Percentiles rank a stretch among this genome's conserved stretches.
Conservation (phyloP, 2,797 vertebrate genomes). For the Danio kyathit region DNA sequence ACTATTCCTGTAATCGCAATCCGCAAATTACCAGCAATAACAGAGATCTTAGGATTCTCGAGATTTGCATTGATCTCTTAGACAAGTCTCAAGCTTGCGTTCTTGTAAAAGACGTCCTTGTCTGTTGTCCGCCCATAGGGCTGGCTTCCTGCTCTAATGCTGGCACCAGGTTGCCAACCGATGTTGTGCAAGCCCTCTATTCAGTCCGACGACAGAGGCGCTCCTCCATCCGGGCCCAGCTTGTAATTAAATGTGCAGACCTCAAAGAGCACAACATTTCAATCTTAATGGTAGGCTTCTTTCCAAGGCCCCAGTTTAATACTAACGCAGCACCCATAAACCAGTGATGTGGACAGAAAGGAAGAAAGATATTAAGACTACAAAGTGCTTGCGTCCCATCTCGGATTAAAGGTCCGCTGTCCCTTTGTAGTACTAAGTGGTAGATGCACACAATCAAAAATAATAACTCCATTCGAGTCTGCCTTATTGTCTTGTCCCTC, state of each 20-base stretch:
- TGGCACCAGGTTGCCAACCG: conserved; percentile 75
- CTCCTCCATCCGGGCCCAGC: conserved; percentile 68
- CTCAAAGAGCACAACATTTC: conserved; percentile 78
- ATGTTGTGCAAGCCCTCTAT: conserved; percentile 72
- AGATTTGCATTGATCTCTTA: conserved; percentile 11
- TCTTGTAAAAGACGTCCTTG: conserved; percentile 25
- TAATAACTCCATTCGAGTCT: conserved; percentile 76
- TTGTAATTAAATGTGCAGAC: conserved; percentile 79
- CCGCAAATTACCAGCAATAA: neutral
- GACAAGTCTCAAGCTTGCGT: conserved; percentile 7
- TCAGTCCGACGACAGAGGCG: conserved; percentile 73
- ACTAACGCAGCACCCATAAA: conserved; percentile 73
- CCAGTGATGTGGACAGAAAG: conserved; percentile 76
- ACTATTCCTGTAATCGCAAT: neutral
- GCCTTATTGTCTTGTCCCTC: conserved; percentile 72
- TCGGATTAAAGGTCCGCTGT: conserved; percentile 77
- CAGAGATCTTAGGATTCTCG: neutral
- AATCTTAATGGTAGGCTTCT: conserved; percentile 79
- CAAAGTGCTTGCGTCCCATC: conserved; percentile 76
- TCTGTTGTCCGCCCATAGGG: conserved; percentile 34
- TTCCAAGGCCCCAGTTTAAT: conserved; percentile 77
- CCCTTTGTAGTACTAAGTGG: conserved; percentile 78
- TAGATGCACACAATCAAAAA: conserved; percentile 75
- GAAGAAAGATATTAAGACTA: conserved; percentile 80
- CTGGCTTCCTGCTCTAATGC: conserved; percentile 34